Conservation (phyloP, 1,140 invertebrate species). For the Drosophila subobscura region DNA sequence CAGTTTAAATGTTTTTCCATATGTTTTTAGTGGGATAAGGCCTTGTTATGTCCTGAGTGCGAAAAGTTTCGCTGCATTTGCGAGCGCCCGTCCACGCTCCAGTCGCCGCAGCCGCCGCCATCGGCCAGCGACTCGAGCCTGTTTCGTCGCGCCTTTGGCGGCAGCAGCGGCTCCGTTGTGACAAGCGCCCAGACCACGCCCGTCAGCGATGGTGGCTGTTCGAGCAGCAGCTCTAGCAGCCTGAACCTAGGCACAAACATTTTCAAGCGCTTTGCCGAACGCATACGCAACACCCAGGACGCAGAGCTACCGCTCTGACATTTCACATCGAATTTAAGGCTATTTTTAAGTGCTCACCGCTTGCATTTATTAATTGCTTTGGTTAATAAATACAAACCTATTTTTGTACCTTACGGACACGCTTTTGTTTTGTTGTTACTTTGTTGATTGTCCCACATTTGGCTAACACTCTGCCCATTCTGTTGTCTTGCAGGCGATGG, state of each 20-base stretch:
- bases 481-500: constrained; percentile 73
- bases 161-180: constrained; percentile 50
- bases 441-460: constrained; percentile 7
- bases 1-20: constrained; percentile 56
- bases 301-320: constrained; percentile 41
- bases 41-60: constrained; percentile 79
- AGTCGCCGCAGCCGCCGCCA: constrained; percentile 24
- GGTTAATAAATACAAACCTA: constrained; percentile 67
- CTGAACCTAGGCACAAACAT: constrained; percentile 75
- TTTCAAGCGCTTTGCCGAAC: constrained; percentile 80
- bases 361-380: constrained; percentile 67
- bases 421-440: constrained; percentile 36
- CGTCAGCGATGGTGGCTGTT: constrained; percentile 40
- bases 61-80: constrained; percentile 82
- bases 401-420: constrained; percentile 51
- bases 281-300: constrained; percentile 62
- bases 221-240: constrained; percentile 47
- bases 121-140: constrained; percentile 57
- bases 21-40: constrained; percentile 83
- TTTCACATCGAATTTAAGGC: constrained; percentile 5
- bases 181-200: constrained; percentile 51
- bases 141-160: constrained; percentile 72
- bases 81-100: constrained; percentile 44
- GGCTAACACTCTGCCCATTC: constrained; percentile 13
- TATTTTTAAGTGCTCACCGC: constrained; percentile 48